A percentile compares a stretch with the other conserved stretches of the same genome.
phyloP scores from a whole-genome alignment of 1,140 invertebrate genomes.

The Penaeus vannamei region DNA sequence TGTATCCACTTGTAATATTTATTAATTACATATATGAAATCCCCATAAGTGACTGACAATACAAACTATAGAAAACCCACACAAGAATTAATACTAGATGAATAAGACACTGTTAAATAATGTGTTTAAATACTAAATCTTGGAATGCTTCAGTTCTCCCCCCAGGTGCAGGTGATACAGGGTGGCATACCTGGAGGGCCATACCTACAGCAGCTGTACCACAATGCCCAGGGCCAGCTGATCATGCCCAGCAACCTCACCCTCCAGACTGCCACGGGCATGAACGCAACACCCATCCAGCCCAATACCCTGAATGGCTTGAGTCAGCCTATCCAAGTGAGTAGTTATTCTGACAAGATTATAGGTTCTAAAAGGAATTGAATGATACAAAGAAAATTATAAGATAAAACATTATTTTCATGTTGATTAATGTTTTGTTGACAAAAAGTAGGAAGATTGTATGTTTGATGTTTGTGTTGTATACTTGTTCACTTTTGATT shows the following conservation, averaged over 20 bases:
- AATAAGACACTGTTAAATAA: not conserved
- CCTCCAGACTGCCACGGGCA: constrained; percentile 74
- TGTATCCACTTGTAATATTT: too few relatives aligned
- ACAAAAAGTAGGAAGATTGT: too few relatives aligned
- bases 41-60: too few relatives aligned
- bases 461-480: too few relatives aligned
- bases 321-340: constrained; percentile 84
- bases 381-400: too few relatives aligned
- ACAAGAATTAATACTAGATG: too few relatives aligned
- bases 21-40: too few relatives aligned
- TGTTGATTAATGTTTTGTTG: not conserved
- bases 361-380: not conserved
- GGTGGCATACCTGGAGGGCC: constrained; percentile 84
- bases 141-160: constrained; percentile 51
- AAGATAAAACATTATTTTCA: not conserved
- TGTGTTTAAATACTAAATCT: not conserved
- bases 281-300: constrained; percentile 62
- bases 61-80: too few relatives aligned
- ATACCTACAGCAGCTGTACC: constrained; percentile 84
- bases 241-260: constrained; percentile 86
- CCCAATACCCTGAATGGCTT: constrained; percentile 76
- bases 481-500: too few relatives aligned
- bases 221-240: constrained; percentile 81
- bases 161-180: constrained; percentile 83
- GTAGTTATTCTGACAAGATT: constrained; percentile 71